These are phyloP conservation scores for Chamaea fasciata DNA, from an alignment of 2,113 vertebrate genomes.

Conservation along the genomic window DNA sequence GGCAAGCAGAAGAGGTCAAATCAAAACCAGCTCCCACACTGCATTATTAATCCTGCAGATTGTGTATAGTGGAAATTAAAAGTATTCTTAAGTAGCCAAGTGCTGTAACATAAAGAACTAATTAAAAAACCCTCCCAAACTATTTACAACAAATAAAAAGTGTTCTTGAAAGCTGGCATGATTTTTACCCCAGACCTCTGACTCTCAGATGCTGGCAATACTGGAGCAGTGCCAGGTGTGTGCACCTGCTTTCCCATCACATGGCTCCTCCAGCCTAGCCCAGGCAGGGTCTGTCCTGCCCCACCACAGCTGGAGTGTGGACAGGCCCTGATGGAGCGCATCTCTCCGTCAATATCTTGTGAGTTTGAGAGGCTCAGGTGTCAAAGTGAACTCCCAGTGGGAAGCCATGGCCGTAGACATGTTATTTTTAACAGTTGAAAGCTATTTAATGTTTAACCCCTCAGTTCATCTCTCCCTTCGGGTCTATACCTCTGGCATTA, in stretches of 20 bases:
- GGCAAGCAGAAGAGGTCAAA: background rate
- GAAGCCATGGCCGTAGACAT: background rate
- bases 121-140: rapidly evolving
- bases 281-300: background rate
- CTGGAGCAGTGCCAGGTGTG: background rate
- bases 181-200: background rate
- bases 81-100: background rate
- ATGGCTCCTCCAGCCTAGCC: background rate
- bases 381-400: background rate
- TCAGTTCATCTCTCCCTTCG: background rate
- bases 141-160: background rate
- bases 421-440: background rate
- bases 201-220: background rate
- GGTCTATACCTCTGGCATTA: background rate
- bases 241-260: rapidly evolving
- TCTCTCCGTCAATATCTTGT: background rate
- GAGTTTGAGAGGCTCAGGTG: background rate
- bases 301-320: background rate
- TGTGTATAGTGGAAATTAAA: background rate
- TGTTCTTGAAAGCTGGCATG: background rate
- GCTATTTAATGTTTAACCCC: background rate
- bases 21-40: background rate
- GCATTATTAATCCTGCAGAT: background rate
- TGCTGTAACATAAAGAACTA: background rate
- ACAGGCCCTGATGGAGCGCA: background rate